Evolutionary conservation across 2,888 invertebrate species (phyloP).

Genomic region (Onthophagus sagittarius): DNA sequence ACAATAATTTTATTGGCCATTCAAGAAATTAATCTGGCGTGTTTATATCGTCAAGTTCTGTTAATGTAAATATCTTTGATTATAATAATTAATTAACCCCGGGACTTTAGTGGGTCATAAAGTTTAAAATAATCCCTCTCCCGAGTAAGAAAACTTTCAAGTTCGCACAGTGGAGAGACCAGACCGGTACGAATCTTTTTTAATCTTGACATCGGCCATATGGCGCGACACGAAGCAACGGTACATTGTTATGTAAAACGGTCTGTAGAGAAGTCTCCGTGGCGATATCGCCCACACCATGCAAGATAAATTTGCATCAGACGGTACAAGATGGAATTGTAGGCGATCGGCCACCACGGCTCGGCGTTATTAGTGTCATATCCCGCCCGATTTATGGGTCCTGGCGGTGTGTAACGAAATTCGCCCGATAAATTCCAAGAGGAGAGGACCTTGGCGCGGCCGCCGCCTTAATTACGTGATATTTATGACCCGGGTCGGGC

Average conservation of each 20-base stretch:
- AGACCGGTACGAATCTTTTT: not conserved
- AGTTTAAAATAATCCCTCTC: no score
- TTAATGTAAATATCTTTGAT: not conserved
- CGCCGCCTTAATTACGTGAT: constrained; percentile 12
- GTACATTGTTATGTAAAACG: not conserved
- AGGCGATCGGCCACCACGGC: constrained; percentile 6
- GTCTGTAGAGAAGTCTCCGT: not conserved
- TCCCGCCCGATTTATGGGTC: constrained; percentile 6
- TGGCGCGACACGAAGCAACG: not conserved
- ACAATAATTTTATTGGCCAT: constrained; percentile 36
- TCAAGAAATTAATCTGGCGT: constrained; percentile 35
- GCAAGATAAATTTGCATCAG: constrained; percentile 8
- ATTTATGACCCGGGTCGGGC: constrained; percentile 11
- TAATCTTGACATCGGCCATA: not conserved
- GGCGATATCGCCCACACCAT: not conserved
- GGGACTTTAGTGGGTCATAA: no score
- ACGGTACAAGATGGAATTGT: constrained; percentile 1
- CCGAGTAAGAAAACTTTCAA: no score
- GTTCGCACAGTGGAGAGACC: not conserved
- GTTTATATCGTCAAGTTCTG: constrained; percentile 25
- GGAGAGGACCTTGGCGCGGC: constrained; percentile 3
- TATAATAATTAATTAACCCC: not conserved
- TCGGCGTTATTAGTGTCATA: constrained; percentile 12
- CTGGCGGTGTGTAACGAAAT: constrained; percentile 11
- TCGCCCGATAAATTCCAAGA: constrained; percentile 13